These are phyloP conservation scores for Halcyon senegalensis DNA, from an alignment of 2,113 vertebrate genomes.

Conservation along the genomic window DNA sequence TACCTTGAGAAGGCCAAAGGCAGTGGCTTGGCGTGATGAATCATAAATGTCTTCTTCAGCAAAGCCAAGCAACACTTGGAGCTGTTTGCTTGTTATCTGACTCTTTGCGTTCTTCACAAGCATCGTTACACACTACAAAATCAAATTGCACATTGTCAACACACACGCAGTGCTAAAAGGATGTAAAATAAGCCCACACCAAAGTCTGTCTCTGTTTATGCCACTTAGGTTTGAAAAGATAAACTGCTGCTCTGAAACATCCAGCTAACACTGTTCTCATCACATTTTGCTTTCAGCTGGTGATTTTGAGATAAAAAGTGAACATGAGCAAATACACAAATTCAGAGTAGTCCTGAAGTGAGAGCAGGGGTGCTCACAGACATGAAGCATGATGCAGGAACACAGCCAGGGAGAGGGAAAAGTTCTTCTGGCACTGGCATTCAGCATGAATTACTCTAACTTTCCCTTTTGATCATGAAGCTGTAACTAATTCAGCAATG, in stretches of 20 bases:
- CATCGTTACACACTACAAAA: conserved; percentile 86
- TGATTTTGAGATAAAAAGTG: not conserved
- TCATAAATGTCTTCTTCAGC: conserved; percentile 98
- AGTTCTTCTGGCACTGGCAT: not conserved
- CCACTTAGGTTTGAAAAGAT: not conserved
- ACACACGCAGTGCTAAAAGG: not conserved
- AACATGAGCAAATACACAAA: not conserved
- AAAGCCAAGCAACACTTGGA: conserved; percentile 94
- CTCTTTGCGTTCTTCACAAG: conserved; percentile 87
- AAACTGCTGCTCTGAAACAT: not conserved
- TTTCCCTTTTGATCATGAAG: not conserved
- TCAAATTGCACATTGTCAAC: not conserved
- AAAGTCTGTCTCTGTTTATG: not conserved
- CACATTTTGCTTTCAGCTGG: not conserved
- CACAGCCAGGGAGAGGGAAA: not conserved
- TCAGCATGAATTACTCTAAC: not conserved
- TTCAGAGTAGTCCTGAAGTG: not conserved
- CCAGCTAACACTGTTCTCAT: not conserved
- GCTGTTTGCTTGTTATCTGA: conserved; percentile 87
- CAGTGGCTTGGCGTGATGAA: conserved; percentile 90
- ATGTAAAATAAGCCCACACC: not conserved
- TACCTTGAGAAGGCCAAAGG: conserved; percentile 96
- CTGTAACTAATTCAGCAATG: not conserved
- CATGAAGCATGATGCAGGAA: not conserved
- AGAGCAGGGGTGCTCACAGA: not conserved